Evolutionary conservation across 2,113 vertebrate genomes (phyloP).

Genomic region (Myotis yumanensis): DNA sequence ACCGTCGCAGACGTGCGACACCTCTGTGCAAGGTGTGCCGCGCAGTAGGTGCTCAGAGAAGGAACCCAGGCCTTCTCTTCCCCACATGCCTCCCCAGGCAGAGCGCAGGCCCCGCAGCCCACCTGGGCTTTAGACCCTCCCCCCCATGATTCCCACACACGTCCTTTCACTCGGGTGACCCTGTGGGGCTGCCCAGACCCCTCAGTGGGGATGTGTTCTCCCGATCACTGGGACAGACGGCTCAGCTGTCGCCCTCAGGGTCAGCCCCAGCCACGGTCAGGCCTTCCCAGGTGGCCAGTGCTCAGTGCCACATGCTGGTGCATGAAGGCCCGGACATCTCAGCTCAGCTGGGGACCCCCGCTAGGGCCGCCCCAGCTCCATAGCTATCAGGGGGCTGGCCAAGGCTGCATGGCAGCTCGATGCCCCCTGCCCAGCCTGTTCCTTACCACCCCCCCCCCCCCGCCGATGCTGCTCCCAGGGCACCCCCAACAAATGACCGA

Average conservation of each 20-base stretch:
- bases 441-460: too few relatives aligned
- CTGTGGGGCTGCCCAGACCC: not conserved
- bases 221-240: rapidly evolving
- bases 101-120: not conserved
- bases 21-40: rapidly evolving
- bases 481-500: not conserved
- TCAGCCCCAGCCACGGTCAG: not conserved
- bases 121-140: not conserved
- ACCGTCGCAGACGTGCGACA: rapidly evolving
- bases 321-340: not conserved
- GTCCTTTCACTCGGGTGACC: not conserved
- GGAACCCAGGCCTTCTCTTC: not conserved
- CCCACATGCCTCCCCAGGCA: not conserved
- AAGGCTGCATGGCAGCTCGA: not conserved
- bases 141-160: not conserved
- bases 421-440: not conserved
- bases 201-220: not conserved
- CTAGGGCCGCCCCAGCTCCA: not conserved
- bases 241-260: not conserved
- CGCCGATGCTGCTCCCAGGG: not conserved
- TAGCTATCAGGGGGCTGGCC: not conserved
- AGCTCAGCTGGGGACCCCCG: not conserved
- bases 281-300: rapidly evolving
- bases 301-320: not conserved
- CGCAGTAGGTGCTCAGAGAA: not conserved